Evolutionary conservation across 2,888 invertebrate species (phyloP).

Genomic region (Meiosimyza decipiens): DNA sequence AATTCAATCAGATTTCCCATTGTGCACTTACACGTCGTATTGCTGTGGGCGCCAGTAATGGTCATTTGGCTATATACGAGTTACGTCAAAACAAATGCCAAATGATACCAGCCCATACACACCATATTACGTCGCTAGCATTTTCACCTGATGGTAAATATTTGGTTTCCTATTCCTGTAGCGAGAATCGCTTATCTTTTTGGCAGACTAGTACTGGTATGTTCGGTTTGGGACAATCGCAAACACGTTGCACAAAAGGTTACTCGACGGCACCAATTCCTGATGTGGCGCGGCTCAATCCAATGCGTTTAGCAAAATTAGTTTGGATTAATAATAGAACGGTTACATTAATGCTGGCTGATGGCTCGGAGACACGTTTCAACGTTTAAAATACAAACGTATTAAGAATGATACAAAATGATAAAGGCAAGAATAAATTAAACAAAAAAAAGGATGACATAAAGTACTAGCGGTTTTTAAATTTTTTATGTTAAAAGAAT

Average conservation of each 20-base stretch:
- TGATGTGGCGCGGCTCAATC: slow-evolving; percentile 86
- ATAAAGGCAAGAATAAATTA: too few relatives aligned
- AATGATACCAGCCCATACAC: slow-evolving; percentile 89
- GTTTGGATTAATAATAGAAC: slow-evolving; percentile 96
- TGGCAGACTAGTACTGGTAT: slow-evolving; percentile 98
- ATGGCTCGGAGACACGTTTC: slow-evolving; percentile 91
- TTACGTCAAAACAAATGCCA: slow-evolving; percentile 94
- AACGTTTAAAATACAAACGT: slow-evolving; percentile 71
- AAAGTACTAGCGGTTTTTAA: too few relatives aligned
- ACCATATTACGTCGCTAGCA: slow-evolving; percentile 90
- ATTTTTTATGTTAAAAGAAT: too few relatives aligned
- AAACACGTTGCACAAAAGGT: slow-evolving; percentile 95
- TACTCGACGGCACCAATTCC: slow-evolving; percentile 94
- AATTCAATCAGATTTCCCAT: slow-evolving; percentile 91
- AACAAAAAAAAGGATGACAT: too few relatives aligned
- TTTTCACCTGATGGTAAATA: slow-evolving; percentile 98
- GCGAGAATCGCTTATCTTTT: slow-evolving; percentile 94
- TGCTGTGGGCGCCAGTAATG: slow-evolving; percentile 85
- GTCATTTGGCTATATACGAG: slow-evolving; percentile 94
- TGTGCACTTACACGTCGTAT: slow-evolving; percentile 93
- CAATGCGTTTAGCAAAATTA: slow-evolving; percentile 88
- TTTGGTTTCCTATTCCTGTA: slow-evolving; percentile 93
- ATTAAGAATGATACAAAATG: background rate
- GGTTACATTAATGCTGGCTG: slow-evolving; percentile 93
- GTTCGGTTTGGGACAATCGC: slow-evolving; percentile 97